Conservation (phyloP, 2,797 vertebrate species). For the Hyperoplus lanceolatus region DNA sequence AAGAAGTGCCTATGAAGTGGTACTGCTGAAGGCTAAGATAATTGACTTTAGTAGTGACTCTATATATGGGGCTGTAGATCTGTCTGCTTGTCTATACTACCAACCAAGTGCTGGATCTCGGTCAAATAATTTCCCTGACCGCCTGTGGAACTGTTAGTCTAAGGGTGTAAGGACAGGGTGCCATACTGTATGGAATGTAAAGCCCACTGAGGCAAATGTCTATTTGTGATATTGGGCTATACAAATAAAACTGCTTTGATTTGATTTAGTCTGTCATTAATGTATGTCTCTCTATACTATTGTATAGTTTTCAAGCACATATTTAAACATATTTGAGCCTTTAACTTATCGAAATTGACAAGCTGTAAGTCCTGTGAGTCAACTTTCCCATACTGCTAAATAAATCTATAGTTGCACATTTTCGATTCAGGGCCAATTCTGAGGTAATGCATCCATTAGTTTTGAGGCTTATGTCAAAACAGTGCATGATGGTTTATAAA, state of each 20-base stretch:
- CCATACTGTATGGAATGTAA: no score
- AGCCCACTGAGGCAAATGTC: no score
- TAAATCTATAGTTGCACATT: no score
- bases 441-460: background rate
- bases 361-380: background rate
- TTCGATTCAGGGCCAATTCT: no score
- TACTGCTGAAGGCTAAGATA: conserved; percentile 57
- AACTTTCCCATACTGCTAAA: background rate
- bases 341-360: background rate
- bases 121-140: conserved; percentile 19
- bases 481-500: background rate
- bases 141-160: background rate
- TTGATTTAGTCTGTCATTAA: no score
- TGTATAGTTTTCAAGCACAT: no score
- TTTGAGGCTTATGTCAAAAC: background rate
- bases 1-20: conserved; percentile 57
- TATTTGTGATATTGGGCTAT: no score
- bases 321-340: background rate
- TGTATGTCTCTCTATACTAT: no score
- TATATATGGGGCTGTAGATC: conserved; percentile 25
- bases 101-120: conserved; percentile 2
- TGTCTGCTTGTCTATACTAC: conserved; percentile 27
- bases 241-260: no score
- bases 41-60: conserved; percentile 34
- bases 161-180: no score